phyloP scores from a whole-genome alignment of 2,888 invertebrate species.

The Eupelmus urozonus region DNA sequence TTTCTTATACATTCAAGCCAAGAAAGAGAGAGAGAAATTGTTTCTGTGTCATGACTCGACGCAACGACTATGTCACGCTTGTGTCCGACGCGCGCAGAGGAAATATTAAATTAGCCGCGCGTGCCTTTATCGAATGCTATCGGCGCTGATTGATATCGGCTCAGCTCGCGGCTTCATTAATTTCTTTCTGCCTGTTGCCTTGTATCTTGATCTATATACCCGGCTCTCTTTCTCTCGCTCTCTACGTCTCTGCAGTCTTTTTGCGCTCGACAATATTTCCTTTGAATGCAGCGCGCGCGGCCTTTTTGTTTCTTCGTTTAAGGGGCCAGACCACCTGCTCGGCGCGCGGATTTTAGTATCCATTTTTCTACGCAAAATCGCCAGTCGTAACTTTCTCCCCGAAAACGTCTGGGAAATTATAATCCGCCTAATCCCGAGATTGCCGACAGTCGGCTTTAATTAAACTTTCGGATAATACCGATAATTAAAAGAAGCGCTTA shows the following conservation, averaged over 20 bases:
- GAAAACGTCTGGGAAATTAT: conserved; percentile 8
- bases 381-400: conserved; percentile 3
- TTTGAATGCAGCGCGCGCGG: background rate
- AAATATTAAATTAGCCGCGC: conserved; percentile 70
- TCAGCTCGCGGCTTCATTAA: conserved; percentile 13
- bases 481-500: conserved; percentile 28
- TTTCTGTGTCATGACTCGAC: conserved; percentile 70
- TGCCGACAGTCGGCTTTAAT: conserved; percentile 31
- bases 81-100: conserved; percentile 61
- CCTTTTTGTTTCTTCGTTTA: background rate
- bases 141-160: conserved; percentile 37
- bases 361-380: no score
- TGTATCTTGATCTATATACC: conserved; percentile 25
- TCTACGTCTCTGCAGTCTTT: background rate
- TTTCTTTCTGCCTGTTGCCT: conserved; percentile 24
- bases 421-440: conserved; percentile 21
- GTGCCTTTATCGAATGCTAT: conserved; percentile 5
- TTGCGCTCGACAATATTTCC: background rate
- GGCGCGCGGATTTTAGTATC: background rate
- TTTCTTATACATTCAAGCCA: background rate
- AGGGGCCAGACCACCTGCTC: no score
- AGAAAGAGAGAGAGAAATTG: conserved; percentile 70
- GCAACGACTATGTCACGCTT: conserved; percentile 69
- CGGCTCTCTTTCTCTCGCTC: background rate
- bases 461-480: conserved; percentile 31